These are phyloP conservation scores for Vespertilio murinus DNA, from an alignment of 2,797 vertebrate species.

Conservation along the genomic window DNA sequence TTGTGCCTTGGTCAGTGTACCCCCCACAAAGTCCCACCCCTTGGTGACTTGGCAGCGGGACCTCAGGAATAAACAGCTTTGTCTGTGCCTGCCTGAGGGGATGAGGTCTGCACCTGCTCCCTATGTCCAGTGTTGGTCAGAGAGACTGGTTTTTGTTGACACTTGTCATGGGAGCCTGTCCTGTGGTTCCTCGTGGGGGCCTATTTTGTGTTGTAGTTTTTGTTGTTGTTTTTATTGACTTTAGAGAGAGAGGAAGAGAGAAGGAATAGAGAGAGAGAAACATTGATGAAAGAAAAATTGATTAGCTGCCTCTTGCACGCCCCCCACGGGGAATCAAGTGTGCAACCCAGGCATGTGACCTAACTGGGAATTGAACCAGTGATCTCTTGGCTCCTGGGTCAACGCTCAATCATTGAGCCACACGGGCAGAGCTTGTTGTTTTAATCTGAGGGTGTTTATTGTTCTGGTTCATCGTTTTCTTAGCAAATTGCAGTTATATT, in stretches of 20 bases:
- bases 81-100: background rate
- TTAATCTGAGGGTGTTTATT: background rate
- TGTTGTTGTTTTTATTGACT: background rate
- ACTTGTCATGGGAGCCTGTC: rapidly evolving
- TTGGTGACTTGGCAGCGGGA: background rate
- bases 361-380: no score
- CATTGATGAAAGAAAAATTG: no score
- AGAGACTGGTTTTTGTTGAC: no score
- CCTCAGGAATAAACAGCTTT: background rate
- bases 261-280: no score
- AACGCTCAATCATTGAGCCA: no score
- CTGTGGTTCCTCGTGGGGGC: background rate
- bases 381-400: no score
- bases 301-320: no score
- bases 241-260: no score
- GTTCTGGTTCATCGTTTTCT: background rate
- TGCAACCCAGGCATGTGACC: no score
- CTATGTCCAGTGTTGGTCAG: background rate
- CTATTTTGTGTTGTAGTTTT: background rate
- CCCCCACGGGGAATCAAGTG: no score
- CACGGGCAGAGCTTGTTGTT: background rate
- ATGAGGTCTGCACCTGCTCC: rapidly evolving
- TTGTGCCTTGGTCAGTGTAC: background rate
- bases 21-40: rapidly evolving
- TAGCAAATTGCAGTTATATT: background rate